A percentile compares a stretch with the other conserved stretches of the same genome.
These are phyloP conservation scores for Pseudomyrmex flavicornis DNA, from an alignment of 1,140 invertebrate genomes.

Conservation along the genomic window DNA sequence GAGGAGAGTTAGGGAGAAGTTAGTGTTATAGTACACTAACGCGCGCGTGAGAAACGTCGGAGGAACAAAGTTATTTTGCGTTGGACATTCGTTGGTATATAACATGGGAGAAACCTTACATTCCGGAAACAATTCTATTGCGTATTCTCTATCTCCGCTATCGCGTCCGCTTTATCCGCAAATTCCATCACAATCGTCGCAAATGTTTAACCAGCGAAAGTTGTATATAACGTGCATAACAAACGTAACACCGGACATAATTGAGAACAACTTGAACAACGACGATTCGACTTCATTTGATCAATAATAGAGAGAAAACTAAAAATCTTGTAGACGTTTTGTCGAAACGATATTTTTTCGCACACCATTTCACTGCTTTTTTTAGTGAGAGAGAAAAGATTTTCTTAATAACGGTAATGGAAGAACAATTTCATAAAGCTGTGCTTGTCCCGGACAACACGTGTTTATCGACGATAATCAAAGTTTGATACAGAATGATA, in stretches of 20 bases:
- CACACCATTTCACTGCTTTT: neutral
- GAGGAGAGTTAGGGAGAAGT: constrained; percentile 1
- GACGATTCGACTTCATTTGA: neutral
- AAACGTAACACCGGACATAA: neutral
- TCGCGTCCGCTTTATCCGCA: neutral
- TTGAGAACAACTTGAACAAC: neutral
- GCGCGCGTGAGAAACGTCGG: neutral
- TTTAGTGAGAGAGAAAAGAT: too few relatives aligned
- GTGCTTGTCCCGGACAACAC: neutral
- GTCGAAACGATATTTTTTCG: neutral
- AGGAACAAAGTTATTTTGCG: constrained; percentile 39
- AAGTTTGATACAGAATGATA: constrained; percentile 27
- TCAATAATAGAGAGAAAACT: neutral
- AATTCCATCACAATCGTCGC: constrained; percentile 23
- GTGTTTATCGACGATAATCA: constrained; percentile 36
- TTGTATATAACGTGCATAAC: constrained; percentile 4
- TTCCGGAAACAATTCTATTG: constrained; percentile 25
- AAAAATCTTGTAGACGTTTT: neutral
- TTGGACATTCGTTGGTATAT: constrained; percentile 6
- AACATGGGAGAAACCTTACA: constrained; percentile 5
- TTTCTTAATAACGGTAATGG: neutral
- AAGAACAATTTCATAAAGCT: neutral
- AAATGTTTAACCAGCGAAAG: constrained; percentile 36
- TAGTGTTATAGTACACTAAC: neutral
- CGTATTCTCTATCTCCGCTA: neutral